These are phyloP conservation scores for Datnioides undecimradiatus DNA, from an alignment of 2,113 vertebrate genomes.

Conservation along the genomic window DNA sequence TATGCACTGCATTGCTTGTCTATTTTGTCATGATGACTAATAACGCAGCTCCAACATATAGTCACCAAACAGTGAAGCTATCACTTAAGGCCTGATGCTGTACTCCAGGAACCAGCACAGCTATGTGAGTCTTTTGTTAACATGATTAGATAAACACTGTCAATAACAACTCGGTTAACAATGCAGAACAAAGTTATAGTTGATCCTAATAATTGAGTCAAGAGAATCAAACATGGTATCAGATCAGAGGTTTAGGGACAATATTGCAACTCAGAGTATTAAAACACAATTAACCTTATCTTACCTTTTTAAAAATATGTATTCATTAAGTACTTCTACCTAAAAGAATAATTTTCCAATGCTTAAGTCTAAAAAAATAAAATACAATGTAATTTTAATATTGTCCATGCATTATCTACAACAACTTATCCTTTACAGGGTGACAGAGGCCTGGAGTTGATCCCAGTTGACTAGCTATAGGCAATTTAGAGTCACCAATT, in stretches of 20 bases:
- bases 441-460: no score
- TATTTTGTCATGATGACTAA: background rate
- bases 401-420: no score
- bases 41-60: background rate
- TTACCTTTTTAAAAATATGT: background rate
- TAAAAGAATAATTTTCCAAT: background rate
- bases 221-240: background rate
- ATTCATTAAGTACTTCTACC: background rate
- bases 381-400: no score
- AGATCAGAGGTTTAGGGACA: background rate
- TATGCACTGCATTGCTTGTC: background rate
- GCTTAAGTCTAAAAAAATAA: background rate
- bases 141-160: background rate
- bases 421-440: no score
- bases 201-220: background rate
- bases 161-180: background rate
- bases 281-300: background rate
- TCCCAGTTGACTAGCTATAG: no score
- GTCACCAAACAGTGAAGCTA: constrained; percentile 6
- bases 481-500: no score
- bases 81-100: background rate
- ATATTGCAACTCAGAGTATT: background rate
- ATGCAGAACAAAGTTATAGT: background rate
- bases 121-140: constrained; percentile 5
- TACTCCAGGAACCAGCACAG: background rate